Percentiles rank a stretch among this genome's conserved stretches.
These are phyloP conservation scores for Nemapogon koenigi DNA, from an alignment of 2,888 invertebrate species.

Conservation along the genomic window DNA sequence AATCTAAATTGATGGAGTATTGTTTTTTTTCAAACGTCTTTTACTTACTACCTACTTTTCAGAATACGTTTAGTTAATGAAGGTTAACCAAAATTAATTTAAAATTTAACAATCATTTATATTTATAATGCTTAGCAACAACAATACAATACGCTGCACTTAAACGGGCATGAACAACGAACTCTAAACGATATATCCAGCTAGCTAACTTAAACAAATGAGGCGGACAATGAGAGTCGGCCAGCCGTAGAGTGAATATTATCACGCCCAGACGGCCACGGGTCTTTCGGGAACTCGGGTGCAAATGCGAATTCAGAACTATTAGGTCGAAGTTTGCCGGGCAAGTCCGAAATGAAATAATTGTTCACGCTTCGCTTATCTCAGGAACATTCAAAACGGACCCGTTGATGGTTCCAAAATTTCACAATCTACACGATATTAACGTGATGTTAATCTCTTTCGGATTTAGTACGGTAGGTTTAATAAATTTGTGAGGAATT, in stretches of 20 bases:
- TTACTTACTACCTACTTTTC: too few relatives aligned
- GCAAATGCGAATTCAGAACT: constrained; percentile 8
- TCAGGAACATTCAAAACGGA: background rate
- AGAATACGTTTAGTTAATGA: too few relatives aligned
- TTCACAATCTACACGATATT: too few relatives aligned
- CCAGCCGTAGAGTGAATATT: constrained; percentile 7
- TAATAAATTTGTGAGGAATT: too few relatives aligned
- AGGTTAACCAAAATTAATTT: too few relatives aligned
- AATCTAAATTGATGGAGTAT: too few relatives aligned
- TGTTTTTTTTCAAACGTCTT: too few relatives aligned
- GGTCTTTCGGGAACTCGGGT: constrained; percentile 4
- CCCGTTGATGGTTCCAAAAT: background rate
- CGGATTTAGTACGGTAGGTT: too few relatives aligned
- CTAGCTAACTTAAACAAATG: constrained; percentile 8
- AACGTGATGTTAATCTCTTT: too few relatives aligned
- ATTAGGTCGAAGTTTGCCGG: constrained; percentile 5
- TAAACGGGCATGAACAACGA: constrained; percentile 7
- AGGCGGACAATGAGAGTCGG: constrained; percentile 7
- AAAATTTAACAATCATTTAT: too few relatives aligned
- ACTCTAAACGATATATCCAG: constrained; percentile 9
- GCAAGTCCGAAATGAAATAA: constrained; percentile 8
- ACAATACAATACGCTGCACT: too few relatives aligned
- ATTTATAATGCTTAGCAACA: too few relatives aligned
- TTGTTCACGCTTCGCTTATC: constrained; percentile 4
- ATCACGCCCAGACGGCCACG: constrained; percentile 6